phyloP scores from a whole-genome alignment of 1,140 invertebrate species.

The Conus betulinus region DNA sequence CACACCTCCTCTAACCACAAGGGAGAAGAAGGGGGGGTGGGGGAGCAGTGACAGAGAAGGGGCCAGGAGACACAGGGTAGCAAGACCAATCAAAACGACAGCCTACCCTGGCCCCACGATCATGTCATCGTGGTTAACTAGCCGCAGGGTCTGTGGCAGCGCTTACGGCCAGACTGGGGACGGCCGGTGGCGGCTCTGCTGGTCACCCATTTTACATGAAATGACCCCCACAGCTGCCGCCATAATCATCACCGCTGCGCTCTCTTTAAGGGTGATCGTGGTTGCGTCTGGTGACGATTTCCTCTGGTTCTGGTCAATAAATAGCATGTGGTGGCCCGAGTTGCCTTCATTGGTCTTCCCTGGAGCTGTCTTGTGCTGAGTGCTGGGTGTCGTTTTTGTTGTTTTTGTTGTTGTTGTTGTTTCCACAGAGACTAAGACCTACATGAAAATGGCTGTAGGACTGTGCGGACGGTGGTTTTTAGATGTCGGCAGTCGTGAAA shows the following conservation, averaged over 20 bases:
- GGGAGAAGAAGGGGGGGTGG: too few relatives aligned
- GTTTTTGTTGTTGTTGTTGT: background rate
- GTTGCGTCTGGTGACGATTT: background rate
- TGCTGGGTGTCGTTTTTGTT: background rate
- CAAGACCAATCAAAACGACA: too few relatives aligned
- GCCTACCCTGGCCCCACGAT: too few relatives aligned
- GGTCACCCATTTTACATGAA: background rate
- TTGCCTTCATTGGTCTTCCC: background rate
- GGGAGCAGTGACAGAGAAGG: too few relatives aligned
- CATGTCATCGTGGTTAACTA: too few relatives aligned
- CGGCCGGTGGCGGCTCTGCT: background rate
- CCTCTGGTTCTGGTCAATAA: background rate
- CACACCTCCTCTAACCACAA: too few relatives aligned
- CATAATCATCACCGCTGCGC: background rate
- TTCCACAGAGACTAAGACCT: background rate
- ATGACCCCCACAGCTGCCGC: background rate
- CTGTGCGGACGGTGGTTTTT: too few relatives aligned
- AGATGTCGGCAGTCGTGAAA: too few relatives aligned
- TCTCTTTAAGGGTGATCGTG: background rate
- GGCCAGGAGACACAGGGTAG: too few relatives aligned
- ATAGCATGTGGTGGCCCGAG: background rate
- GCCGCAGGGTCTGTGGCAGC: too few relatives aligned
- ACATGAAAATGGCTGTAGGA: background rate
- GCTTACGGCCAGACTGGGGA: background rate
- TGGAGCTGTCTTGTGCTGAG: background rate